Conservation (phyloP, 2,888 invertebrate species). For the Camponotus fellah region DNA sequence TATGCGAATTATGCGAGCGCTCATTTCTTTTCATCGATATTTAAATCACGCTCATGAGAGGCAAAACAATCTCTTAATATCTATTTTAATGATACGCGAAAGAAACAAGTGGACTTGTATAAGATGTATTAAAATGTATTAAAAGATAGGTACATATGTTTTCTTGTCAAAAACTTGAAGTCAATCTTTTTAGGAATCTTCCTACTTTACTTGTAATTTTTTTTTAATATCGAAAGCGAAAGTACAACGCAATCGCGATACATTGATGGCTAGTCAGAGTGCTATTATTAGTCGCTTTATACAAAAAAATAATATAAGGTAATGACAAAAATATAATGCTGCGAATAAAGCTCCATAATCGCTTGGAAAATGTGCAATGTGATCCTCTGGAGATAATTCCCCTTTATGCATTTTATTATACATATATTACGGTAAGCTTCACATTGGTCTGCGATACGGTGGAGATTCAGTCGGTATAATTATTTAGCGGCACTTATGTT, state of each 20-base stretch:
- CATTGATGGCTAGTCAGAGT: not conserved
- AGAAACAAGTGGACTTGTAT: not conserved
- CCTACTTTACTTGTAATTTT: not conserved
- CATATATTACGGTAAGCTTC: not conserved
- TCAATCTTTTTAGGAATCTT: not conserved
- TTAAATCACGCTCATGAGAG: not conserved
- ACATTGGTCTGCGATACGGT: not conserved
- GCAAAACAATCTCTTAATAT: not conserved
- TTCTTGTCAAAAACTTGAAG: not conserved
- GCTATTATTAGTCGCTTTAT: not conserved
- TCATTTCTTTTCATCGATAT: not conserved
- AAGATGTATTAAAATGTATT: not conserved
- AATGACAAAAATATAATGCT: not conserved
- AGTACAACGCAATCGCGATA: not conserved
- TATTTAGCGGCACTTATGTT: constrained; percentile 55
- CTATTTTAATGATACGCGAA: not conserved
- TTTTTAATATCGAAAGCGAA: not conserved
- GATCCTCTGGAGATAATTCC: not conserved
- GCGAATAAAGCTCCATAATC: not conserved
- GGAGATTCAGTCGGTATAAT: constrained; percentile 47
- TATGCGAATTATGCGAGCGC: not conserved
- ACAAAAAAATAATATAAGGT: not conserved
- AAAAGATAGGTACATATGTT: too few relatives aligned
- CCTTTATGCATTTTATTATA: not conserved
- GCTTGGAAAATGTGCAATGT: not conserved